Conservation (phyloP, 1,140 invertebrate species). For the Marisa cornuarietis region DNA sequence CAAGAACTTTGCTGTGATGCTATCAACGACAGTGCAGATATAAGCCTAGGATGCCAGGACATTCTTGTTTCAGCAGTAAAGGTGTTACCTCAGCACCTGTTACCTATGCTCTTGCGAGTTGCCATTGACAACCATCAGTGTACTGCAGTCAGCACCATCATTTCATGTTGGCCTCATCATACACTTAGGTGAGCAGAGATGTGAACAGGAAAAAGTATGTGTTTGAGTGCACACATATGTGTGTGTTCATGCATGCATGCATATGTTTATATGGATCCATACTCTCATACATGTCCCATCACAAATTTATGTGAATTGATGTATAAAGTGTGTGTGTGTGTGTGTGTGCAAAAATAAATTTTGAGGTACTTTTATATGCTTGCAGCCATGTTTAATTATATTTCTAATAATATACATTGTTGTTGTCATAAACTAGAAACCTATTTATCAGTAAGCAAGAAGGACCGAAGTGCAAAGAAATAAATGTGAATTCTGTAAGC, state of each 20-base stretch:
- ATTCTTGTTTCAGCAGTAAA: constrained; percentile 27
- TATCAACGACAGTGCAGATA: constrained; percentile 22
- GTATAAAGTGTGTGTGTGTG: background rate
- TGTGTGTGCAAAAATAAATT: background rate
- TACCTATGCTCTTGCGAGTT: constrained; percentile 34
- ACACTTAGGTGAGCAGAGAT: constrained; percentile 40
- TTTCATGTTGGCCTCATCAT: constrained; percentile 47
- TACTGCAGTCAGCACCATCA: constrained; percentile 37
- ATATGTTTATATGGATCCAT: background rate
- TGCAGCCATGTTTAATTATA: no score
- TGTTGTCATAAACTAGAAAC: no score
- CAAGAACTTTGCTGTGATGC: constrained; percentile 27
- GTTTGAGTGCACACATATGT: no score
- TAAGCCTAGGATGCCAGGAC: constrained; percentile 14
- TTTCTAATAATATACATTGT: background rate
- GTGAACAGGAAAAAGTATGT: background rate
- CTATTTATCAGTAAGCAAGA: no score
- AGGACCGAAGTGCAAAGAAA: no score
- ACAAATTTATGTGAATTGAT: background rate
- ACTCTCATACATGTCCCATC: background rate
- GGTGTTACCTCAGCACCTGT: constrained; percentile 39
- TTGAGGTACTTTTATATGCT: no score
- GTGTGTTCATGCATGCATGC: background rate
- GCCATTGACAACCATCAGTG: constrained; percentile 38
- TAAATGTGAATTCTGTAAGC: no score